Percentiles rank a stretch among this genome's conserved stretches.
These are phyloP conservation scores for Hirtodrosophila histrioides DNA, from an alignment of 2,888 invertebrate species.

Conservation along the genomic window DNA sequence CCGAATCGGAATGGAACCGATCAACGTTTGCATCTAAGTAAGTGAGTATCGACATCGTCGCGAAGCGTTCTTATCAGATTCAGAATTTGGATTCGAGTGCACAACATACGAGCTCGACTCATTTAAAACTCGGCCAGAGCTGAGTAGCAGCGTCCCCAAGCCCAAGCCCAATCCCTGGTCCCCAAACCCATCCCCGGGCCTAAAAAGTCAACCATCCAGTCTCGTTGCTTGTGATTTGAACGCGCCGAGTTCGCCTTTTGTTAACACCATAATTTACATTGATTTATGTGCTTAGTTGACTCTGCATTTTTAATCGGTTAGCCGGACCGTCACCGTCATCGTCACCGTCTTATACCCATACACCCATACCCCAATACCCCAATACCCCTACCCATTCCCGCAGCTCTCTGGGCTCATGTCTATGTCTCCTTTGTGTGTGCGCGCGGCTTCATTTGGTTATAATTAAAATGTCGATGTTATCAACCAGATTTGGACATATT, in stretches of 20 bases:
- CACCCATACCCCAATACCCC: conserved; percentile 6
- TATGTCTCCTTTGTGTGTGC: conserved; percentile 32
- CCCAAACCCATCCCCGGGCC: too few species aligned
- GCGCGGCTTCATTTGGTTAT: conserved; percentile 78
- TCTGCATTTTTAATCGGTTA: conserved; percentile 81
- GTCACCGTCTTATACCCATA: too few species aligned
- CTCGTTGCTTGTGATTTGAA: conserved; percentile 44
- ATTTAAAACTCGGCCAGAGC: conserved; percentile 66
- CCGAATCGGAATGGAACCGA: conserved; percentile 24
- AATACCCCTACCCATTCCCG: background rate
- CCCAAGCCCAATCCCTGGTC: background rate
- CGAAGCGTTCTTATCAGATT: conserved; percentile 63
- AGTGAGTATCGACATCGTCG: conserved; percentile 38
- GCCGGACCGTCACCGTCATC: conserved; percentile 28
- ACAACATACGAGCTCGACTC: conserved; percentile 47
- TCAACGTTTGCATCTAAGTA: conserved; percentile 46
- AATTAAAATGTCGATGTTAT: conserved; percentile 83
- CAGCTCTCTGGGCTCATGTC: conserved; percentile 8
- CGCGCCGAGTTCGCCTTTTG: conserved; percentile 79
- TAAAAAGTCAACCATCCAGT: conserved; percentile 27
- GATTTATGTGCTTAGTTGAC: conserved; percentile 81
- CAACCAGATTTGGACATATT: conserved; percentile 80
- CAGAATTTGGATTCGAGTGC: conserved; percentile 54
- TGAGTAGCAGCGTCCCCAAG: background rate
- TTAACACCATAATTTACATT: conserved; percentile 83